Base-by-base conservation (phyloP, 2,113 vertebrate species). In the Pituophis catenifer region DNA sequence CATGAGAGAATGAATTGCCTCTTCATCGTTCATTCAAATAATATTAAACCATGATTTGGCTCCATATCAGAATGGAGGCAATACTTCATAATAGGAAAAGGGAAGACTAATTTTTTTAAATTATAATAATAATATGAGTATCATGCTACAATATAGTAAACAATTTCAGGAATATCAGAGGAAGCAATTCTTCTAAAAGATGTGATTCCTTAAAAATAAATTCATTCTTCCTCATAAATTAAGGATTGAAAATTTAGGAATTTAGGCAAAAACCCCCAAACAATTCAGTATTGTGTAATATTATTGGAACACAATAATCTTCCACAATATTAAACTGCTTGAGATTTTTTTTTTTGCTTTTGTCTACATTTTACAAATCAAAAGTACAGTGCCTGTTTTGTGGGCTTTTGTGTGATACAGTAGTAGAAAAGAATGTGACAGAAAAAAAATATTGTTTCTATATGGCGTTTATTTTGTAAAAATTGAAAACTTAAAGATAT, bases 21-120 rank as follows among this genome's bases (percentile, higher is more conserved):
- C 50, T 54, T 10, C 29, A n/a, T n/a, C 19, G 59, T 65, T 54
- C 44, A 54, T 75, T 48, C 26, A 33, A 10, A 75, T 75, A 89
- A 44, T 24, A 13, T 55, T 3, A 88, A 88, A n/a, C 3, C 55
- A 89, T 89, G 33, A 23, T 89, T 89, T 62, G 23, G 57, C 10
- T 48, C 12, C 23, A 11, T 23, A 38, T 81, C 48, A 75, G 89
- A 75, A n/a, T 23, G 48, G 15, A 70, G 17, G 8, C 4, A 88
- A 95, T 96, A 96, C 89, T 93, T 95, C 95, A 92, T 89, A 95
- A 94, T 70, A 95, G 95, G 96, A 95, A 95, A 91, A 91, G 95
- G 94, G 95, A 96, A 96, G 95, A 96, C 75, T 81, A 81, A 97
- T 94, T 95, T 92, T 92, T 95, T 93, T 94, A 8, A 52, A 52